A percentile compares a stretch with the other conserved stretches of the same genome.
These are phyloP conservation scores for Colletes gigas DNA, from an alignment of 1,140 invertebrate genomes.

Conservation along the genomic window DNA sequence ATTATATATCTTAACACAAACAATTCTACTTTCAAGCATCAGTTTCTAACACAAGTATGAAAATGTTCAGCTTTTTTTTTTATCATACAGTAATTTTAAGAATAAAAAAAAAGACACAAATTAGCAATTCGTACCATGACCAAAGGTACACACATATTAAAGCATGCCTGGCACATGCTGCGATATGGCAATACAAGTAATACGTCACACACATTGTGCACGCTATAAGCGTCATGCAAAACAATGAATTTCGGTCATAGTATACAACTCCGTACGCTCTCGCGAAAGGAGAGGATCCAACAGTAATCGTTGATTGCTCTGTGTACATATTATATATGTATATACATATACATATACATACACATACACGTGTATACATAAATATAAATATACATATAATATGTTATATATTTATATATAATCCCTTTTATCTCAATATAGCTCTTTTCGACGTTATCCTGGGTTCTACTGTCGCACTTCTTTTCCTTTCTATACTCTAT, in stretches of 20 bases:
- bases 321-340: not conserved
- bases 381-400: not conserved
- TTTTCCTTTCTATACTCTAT: slow-evolving; percentile 6
- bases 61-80: not conserved
- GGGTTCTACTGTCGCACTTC: slow-evolving; percentile 21
- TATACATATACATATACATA: not conserved
- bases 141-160: slow-evolving; percentile 36
- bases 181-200: slow-evolving; percentile 40
- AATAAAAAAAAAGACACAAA: slow-evolving; percentile 27
- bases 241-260: slow-evolving; percentile 44
- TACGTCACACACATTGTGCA: slow-evolving; percentile 8
- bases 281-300: not conserved
- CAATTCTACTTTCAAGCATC: not conserved
- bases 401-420: not conserved
- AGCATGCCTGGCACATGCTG: slow-evolving; percentile 63
- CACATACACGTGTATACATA: no score
- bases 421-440: slow-evolving; percentile 6
- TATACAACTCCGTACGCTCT: not conserved
- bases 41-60: not conserved
- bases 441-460: slow-evolving; percentile 18
- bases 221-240: slow-evolving; percentile 60
- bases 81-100: not conserved
- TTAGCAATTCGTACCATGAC: slow-evolving; percentile 37
- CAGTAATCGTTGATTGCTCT: not conserved
- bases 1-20: not conserved